A percentile compares a stretch with the other conserved stretches of the same genome.
These are phyloP conservation scores for Cataglyphis altisquamis DNA, from an alignment of 2,888 invertebrate species.

Conservation along the genomic window DNA sequence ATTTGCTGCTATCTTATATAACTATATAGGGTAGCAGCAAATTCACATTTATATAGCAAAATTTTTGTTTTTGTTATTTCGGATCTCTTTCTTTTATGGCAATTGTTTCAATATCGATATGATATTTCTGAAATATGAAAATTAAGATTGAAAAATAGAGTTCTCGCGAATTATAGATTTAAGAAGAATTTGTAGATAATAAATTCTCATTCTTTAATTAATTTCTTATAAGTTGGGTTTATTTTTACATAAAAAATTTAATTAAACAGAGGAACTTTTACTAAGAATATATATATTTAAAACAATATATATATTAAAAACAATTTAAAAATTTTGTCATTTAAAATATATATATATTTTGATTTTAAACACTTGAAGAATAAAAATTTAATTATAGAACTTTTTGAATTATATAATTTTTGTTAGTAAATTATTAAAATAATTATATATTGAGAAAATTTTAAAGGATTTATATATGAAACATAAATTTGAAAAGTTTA, in stretches of 20 bases:
- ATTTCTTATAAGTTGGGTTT: neutral
- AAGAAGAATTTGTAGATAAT: neutral
- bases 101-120: neutral
- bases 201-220: neutral
- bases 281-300: neutral
- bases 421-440: neutral
- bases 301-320: neutral
- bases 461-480: neutral
- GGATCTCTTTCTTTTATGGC: neutral
- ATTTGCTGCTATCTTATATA: neutral
- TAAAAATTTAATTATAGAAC: neutral
- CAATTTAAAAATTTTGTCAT: neutral
- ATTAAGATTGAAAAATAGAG: neutral
- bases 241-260: neutral
- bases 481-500: neutral
- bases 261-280: neutral
- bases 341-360: constrained; percentile 8
- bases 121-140: neutral
- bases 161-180: neutral
- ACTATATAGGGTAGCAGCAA: neutral
- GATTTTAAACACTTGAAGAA: neutral
- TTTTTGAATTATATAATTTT: neutral
- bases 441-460: neutral
- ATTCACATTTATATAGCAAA: neutral
- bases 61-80: neutral